These are phyloP conservation scores for Pangasianodon hypophthalmus DNA, from an alignment of 2,113 vertebrate genomes.

Conservation along the genomic window DNA sequence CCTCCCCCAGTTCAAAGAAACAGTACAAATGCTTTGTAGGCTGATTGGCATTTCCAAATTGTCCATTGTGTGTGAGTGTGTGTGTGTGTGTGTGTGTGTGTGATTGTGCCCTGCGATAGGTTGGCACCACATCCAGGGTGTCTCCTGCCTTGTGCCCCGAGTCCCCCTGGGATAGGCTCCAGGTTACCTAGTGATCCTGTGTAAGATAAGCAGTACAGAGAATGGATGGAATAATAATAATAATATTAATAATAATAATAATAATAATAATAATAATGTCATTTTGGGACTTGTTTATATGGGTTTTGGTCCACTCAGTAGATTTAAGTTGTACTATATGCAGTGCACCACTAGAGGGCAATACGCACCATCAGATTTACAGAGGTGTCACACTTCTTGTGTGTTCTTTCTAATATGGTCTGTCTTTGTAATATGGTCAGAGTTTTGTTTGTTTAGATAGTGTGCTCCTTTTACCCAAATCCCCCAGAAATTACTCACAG, in stretches of 20 bases:
- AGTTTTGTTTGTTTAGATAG: not conserved
- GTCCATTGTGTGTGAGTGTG: too few relatives aligned
- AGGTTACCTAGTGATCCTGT: too few relatives aligned
- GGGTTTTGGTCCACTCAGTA: not conserved
- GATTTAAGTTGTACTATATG: not conserved
- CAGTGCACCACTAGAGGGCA: slow-evolving; percentile 11
- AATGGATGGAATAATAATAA: not conserved
- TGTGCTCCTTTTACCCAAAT: not conserved
- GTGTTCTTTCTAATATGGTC: not conserved
- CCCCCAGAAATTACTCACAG: not conserved
- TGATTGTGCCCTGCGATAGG: too few relatives aligned
- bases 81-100: too few relatives aligned
- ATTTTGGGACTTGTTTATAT: not conserved
- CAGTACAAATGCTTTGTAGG: too few relatives aligned
- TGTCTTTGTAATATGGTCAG: not conserved
- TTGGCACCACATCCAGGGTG: too few relatives aligned
- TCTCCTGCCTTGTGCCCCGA: too few relatives aligned
- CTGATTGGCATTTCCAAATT: too few relatives aligned
- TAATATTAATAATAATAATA: not conserved
- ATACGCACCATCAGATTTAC: not conserved
- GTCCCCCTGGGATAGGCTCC: too few relatives aligned
- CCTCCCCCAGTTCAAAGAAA: too few relatives aligned
- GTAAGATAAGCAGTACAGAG: too few relatives aligned
- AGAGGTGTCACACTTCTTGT: not conserved
- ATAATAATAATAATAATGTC: not conserved